phyloP scores from a whole-genome alignment of 2,797 vertebrate genomes.

The Phaenicophaeus curvirostris region DNA sequence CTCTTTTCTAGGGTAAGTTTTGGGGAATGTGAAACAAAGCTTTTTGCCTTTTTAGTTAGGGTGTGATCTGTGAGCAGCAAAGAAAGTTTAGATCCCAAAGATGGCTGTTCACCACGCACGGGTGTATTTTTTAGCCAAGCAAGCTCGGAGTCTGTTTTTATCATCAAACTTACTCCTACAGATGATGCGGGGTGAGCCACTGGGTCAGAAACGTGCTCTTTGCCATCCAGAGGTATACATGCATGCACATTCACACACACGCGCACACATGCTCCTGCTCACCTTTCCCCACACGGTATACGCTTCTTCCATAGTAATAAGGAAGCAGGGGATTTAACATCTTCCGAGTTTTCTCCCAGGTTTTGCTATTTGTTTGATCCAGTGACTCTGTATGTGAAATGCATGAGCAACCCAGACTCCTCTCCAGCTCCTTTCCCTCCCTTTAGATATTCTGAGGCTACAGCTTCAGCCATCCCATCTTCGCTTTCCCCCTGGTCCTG shows the following conservation, averaged over 20 bases:
- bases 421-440: not conserved
- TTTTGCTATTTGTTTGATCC: not conserved
- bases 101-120: rapidly evolving
- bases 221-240: not conserved
- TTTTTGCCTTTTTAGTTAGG: not conserved
- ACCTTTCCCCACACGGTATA: not conserved
- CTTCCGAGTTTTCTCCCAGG: not conserved
- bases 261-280: not conserved
- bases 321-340: not conserved
- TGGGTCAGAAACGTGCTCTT: not conserved
- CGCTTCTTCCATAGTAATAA: not conserved
- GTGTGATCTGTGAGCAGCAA: too few species aligned
- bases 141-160: not conserved
- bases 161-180: not conserved
- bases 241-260: rapidly evolving
- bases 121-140: not conserved
- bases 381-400: not conserved
- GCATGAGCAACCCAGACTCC: not conserved
- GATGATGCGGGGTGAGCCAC: not conserved
- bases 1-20: not conserved
- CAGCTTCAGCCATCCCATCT: rapidly evolving
- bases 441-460: not conserved
- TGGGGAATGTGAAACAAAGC: not conserved
- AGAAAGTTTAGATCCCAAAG: not conserved
- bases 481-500: not conserved